Base-by-base conservation (phyloP, 2,797 vertebrate species). In the Enteromius fasciolatus region DNA sequence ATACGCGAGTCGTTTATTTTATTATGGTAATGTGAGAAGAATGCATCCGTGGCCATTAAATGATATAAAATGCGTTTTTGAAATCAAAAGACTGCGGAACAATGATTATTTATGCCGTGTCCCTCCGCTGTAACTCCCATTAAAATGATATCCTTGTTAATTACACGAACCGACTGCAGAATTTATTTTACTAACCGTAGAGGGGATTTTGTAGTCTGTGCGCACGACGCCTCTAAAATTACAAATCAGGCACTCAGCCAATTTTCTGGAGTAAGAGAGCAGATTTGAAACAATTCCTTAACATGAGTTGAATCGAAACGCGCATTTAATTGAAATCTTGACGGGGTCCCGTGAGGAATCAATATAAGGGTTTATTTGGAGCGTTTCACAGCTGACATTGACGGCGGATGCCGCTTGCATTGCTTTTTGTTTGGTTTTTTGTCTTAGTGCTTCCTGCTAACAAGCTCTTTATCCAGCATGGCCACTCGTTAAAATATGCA, bases 221-320 rank as follows among this genome's bases (percentile, higher is more conserved):
- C 80, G 69, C 80, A 73, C 41, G 82, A 84, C n/a, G 78, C 64
- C 79, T 67, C 76, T 77, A 70, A 83, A 83, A 84, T 78, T 64
- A 44, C 54, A 76, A 73, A 70, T 81, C 72, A 74, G 39, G 59
- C 23, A 6, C 83, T 46, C 10, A 44, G 52, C 50, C 63, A 59
- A 64, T 64, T 81, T 76, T 50, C 25, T 36, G 78, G 68, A 57
- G 70, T 74, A 52, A 74, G 50, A 81, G 75, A 84, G 48, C 75
- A 54, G 78, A 84, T 83, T 83, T 68, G 59, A 74, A 80, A 84
- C 81, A 63, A 83, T 86, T 85, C 82, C 84, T 84, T 77, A 84
- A 86, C 78, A 84, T 80, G 54, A 76, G 74, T 25, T 54, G 84
- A 82, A 83, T 75, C 69, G 73, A 83, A 83, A 75, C 70, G 7